Evolutionary conservation across 2,888 invertebrate species (phyloP), one percentile per base, ranked within the genome.

Genomic region (Athalia circularis): DNA sequence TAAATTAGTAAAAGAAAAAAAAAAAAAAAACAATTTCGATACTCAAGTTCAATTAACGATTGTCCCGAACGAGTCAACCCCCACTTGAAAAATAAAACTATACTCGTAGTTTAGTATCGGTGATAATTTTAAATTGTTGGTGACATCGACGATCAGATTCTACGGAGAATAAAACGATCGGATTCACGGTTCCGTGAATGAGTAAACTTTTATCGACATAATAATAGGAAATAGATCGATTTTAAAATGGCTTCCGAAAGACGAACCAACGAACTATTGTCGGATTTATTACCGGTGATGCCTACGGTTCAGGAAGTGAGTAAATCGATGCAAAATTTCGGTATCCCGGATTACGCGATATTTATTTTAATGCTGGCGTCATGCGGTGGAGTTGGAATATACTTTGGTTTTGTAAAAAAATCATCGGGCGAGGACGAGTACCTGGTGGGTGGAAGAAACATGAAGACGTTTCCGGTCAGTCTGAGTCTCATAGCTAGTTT

Each of bases 401-500:
- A 95, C 87, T 97, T 95, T 91, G 96, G 96, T 0, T 94, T 95
- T 82, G 92, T 94, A 87, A 94, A 94, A 87, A 93, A 94, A 80
- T 92, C 93, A 76, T 92, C 91, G 5, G 92, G 94, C 1, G 93
- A 93, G 87, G 95, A 95, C 87, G 92, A 92, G 79, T 96, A 97
- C 87, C 92, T 97, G 74, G 94, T 97, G 78, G 97, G 96, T 43
- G 95, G 95, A 77, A 92, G 96, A 84, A 94, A 94, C 85, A 96
- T 97, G 96, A 93, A 94, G 86, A 94, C 95, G 15, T 92, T 97
- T 87, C 97, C 97, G 3, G 95, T 97, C 77, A 93, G 96, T 50
- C 93, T 97, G 93, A 97, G 97, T 0, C 92, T 97, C 52, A 94
- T 97, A 80, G 97, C 97, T 76, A 96, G 95, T 88, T 95, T 94